phyloP scores from a whole-genome alignment of 1,140 invertebrate genomes.

The Drosophila pruinosa region DNA sequence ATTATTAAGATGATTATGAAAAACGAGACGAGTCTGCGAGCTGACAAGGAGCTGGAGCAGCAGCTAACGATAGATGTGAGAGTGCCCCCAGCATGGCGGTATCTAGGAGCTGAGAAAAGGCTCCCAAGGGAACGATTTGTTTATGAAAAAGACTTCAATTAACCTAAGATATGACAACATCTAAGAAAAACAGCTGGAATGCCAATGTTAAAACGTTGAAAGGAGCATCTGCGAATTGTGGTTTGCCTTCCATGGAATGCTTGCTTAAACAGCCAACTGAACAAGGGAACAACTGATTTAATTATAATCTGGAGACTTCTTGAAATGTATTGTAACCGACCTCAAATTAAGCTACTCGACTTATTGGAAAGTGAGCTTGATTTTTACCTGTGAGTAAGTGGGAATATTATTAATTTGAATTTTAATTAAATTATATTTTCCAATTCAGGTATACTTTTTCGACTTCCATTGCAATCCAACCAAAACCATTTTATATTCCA shows the following conservation, averaged over 20 bases:
- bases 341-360: too few species aligned
- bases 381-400: too few species aligned
- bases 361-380: background rate
- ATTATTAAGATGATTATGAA: conserved; percentile 76
- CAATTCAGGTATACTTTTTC: too few species aligned
- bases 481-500: background rate
- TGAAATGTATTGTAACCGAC: too few species aligned
- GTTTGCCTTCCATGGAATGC: background rate
- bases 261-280: too few species aligned
- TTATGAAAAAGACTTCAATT: conserved; percentile 2
- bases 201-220: background rate
- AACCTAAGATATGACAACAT: conserved; percentile 2
- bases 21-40: conserved; percentile 31
- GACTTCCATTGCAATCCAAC: too few species aligned
- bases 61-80: background rate
- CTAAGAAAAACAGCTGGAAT: background rate
- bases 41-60: conserved; percentile 17
- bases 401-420: too few species aligned
- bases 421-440: too few species aligned
- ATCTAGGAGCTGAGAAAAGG: conserved; percentile 17
- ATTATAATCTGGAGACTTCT: too few species aligned
- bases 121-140: conserved; percentile 19
- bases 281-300: too few species aligned
- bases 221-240: background rate
- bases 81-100: background rate